Base-by-base conservation (phyloP, 2,113 vertebrate species). In the Brachirus orientalis region DNA sequence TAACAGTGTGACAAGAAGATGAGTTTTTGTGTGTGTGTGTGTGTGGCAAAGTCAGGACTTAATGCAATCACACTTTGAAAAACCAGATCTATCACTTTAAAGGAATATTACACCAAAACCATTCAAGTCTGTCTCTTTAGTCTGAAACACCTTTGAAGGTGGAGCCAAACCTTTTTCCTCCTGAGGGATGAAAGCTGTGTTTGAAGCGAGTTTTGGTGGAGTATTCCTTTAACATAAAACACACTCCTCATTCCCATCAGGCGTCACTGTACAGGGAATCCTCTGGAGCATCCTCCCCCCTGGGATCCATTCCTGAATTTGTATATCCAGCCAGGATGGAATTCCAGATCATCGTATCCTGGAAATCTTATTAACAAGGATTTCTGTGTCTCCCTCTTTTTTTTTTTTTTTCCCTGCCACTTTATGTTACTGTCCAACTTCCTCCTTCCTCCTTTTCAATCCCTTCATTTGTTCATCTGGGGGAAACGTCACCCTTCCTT, bases 321-420 rank as follows among this genome's bases (percentile, higher is more conserved):
- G 76, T 51, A 19, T 58, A 75, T 68, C 66, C 48, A 58, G 36
- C 55, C 38, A 18, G 65, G 79, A 81, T 73, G 79, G 66, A 60
- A 77, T 86, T 89, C 73, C 77, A 73, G 40, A 57, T 43, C 74
- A 77, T 65, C 45, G 75, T 69, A 79, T 71, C 63, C 66, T 86
- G 59, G 86, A 92, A 91, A 94, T 82, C 90, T 84, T 82, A 94
- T 90, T 96, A 96, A 97, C 92, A 75, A 82, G 71, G 92, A 93
- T 94, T 88, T 95, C 92, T 96, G 92, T 96, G 86, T 95, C 83
- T 69, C 54, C 79, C 63, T 68, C 61, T 61, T 80, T 86, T 69
- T 37, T 83, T 78, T 83, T n/a, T n/a, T n/a, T n/a, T n/a, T n/a
- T n/a, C n/a, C n/a, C n/a, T n/a, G n/a, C n/a, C 40, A 43, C 10